A percentile compares a stretch with the other conserved stretches of the same genome.
Evolutionary conservation across 1,140 invertebrate species (phyloP).

Genomic region (Tachypleus tridentatus): DNA sequence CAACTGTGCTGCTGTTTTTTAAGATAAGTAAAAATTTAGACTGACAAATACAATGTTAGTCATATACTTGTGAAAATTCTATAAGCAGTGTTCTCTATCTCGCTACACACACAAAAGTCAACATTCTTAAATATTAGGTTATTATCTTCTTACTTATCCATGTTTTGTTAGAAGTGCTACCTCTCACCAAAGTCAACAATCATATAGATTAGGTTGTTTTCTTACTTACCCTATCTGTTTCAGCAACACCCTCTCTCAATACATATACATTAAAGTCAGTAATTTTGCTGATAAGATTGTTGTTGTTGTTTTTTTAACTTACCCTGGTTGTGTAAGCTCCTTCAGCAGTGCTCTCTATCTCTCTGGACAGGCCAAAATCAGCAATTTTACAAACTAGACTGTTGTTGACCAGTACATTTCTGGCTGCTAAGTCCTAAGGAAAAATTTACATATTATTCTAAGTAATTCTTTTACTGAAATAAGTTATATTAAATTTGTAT

Average conservation of each 20-base stretch:
- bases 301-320: conserved; percentile 22
- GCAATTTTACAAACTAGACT: conserved; percentile 99
- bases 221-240: too few species aligned
- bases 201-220: not conserved
- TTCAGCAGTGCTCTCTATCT: conserved; percentile 94
- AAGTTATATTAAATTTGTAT: too few species aligned
- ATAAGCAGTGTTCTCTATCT: conserved; percentile 93
- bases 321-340: conserved; percentile 97
- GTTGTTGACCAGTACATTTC: conserved; percentile 96
- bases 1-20: too few species aligned
- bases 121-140: conserved; percentile 98
- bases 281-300: not conserved
- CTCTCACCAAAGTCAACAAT: too few species aligned
- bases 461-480: too few species aligned
- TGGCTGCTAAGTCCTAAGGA: conserved; percentile 70
- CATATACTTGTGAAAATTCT: conserved; percentile 81
- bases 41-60: too few species aligned
- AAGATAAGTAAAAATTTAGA: too few species aligned
- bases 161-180: too few species aligned
- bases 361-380: conserved; percentile 93
- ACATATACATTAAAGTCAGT: not conserved
- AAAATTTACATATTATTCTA: not conserved
- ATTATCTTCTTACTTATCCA: conserved; percentile 42
- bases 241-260: too few species aligned
- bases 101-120: conserved; percentile 93